Base-by-base conservation (phyloP, 2,113 vertebrate genomes). In the Turnix velox region DNA sequence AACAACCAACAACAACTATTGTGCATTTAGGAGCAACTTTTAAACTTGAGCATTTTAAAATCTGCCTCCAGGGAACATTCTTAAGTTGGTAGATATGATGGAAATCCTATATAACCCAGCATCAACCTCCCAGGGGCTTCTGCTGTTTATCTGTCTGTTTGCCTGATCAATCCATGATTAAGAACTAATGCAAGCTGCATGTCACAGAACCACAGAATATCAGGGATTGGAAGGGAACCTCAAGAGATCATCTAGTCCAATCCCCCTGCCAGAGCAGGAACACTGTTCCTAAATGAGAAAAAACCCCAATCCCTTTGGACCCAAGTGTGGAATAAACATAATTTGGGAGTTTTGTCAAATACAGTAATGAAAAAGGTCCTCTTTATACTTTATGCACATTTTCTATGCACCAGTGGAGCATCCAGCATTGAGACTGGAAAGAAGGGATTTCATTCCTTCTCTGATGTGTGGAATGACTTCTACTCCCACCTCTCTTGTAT, bases 371-470 rank as follows among this genome's bases (percentile, higher is more conserved):
- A 65, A 2, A 83, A 18, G 12, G 7, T 65, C 12, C 6, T 65
- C 31, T 83, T n/a, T 31, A 12, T 28, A 27, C 10, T 73, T 55
- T 35, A 33, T 14, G 2, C 18, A 23, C 14, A 57, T 39, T 79
- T 78, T 79, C 61, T 3, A 0, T 35, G 43, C 2, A 4, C 62
- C 42, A 35, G 27, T 12, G 14, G 17, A 84, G 20, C 0, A 2
- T 49, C 84, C 20, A 55, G 45, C 31, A 52, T 3, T n/a, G 45
- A 79, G 35, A 54, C 0, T 73, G n/a, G 4, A 37, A 16, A 82
- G 27, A 67, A 74, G 25, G 2, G 48, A 57, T 72, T 85, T 52
- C 45, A 61, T 68, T 87, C 49, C 27, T 61, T 4, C 37, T 79
- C 4, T 42, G n/a, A 57, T 7, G 3, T n/a, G 10, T 25, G 10